Percentiles rank a stretch among this genome's conserved stretches.
Evolutionary conservation across 2,888 invertebrate species (phyloP).

Genomic region (Cepaea hortensis): DNA sequence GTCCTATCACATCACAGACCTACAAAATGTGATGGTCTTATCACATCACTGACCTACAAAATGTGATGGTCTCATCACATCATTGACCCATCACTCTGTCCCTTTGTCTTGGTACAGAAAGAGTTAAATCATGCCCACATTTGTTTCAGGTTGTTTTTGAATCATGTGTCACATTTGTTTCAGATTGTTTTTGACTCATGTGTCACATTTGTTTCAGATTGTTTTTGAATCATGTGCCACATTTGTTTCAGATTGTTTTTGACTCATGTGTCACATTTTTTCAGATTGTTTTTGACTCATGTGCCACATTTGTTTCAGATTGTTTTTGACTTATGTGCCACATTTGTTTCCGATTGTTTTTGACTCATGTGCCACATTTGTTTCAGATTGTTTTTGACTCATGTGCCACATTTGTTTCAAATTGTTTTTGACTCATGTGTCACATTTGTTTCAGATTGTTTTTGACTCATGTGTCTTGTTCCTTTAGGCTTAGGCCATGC

Average conservation of each 20-base stretch:
- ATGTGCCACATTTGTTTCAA: too few relatives aligned
- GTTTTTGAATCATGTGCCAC: background rate
- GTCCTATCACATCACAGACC: too few relatives aligned
- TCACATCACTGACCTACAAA: too few relatives aligned
- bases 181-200: background rate
- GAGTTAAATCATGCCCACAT: background rate
- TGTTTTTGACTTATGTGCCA: background rate
- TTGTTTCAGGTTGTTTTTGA: background rate
- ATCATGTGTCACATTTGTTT: too few relatives aligned
- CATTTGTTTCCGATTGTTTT: too few relatives aligned
- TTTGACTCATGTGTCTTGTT: background rate
- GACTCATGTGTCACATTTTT: background rate
- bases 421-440: too few relatives aligned
- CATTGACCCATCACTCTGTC: too few relatives aligned
- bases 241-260: background rate
- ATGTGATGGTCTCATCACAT: too few relatives aligned
- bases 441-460: background rate
- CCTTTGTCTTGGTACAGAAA: too few relatives aligned
- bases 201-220: background rate
- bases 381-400: too few relatives aligned
- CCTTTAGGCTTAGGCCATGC: conserved; percentile 45
- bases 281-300: conserved; percentile 14
- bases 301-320: background rate
- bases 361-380: too few relatives aligned
- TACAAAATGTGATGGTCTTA: too few relatives aligned